phyloP scores from a whole-genome alignment of 2,797 vertebrate species.

The Clamator glandarius region DNA sequence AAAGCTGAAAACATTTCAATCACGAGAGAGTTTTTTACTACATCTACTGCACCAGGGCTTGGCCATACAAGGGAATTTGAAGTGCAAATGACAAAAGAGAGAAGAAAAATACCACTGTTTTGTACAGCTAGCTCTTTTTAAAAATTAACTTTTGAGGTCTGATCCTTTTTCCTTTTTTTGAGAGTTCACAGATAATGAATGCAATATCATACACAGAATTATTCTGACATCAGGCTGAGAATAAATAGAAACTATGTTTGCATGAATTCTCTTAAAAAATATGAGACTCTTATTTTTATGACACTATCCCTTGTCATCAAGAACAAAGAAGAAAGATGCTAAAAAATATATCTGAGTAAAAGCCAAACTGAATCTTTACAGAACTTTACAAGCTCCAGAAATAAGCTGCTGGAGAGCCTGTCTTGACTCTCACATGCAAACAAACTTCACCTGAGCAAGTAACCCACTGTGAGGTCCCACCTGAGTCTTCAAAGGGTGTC shows the following conservation, averaged over 20 bases:
- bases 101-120: not conserved
- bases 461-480: not conserved
- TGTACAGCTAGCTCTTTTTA: not conserved
- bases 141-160: not conserved
- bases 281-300: not conserved
- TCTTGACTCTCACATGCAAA: not conserved
- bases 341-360: not conserved
- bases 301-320: not conserved
- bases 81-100: not conserved
- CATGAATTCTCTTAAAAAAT: not conserved
- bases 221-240: not conserved
- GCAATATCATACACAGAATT: not conserved
- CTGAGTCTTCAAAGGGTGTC: fast-evolving
- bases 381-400: not conserved
- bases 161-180: not conserved
- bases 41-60: not conserved
- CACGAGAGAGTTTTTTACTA: not conserved
- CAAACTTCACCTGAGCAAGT: not conserved
- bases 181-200: not conserved
- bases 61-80: not conserved
- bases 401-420: not conserved
- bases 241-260: not conserved
- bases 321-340: not conserved
- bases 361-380: not conserved
- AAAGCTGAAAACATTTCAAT: not conserved